Base-by-base conservation (phyloP, 2,888 invertebrate genomes). In the Cheilosia vulpina region DNA sequence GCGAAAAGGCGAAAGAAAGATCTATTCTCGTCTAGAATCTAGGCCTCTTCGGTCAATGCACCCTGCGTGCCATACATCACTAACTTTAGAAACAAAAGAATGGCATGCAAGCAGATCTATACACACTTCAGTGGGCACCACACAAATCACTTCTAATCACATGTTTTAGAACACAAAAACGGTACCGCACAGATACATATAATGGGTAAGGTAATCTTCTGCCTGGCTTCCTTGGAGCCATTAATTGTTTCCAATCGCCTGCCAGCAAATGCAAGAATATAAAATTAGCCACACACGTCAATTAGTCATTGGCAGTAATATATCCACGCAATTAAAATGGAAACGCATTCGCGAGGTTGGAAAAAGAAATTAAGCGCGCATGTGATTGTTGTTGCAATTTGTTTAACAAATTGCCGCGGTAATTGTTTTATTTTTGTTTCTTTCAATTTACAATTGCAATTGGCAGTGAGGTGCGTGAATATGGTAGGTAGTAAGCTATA, bases 271-370 rank as follows among this genome's bases (percentile, higher is more conserved):
- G 52, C 9, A 3, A 19, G 24, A 21, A 47, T 47, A 31, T 34
- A 55, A 41, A 75, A 78, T 57, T 50, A 78, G 50, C 57, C 57
- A 38, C 31, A 52, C 34, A 34, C 77, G n/a, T 41, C 71, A 58
- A 72, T 78, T 78, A 78, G 78, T 72, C 72, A 72, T 34, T 21
- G 63, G 50, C 31, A 31, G 31, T 41, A 41, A 11, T 38, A 38
- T 38, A 50, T 52, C 34, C 63, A 60, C 19, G 17, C 63, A 65
- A 73, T 79, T 73, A 72, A 73, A 53, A 79, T 73, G 79, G 72
- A 79, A 73, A 65, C 43, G 73, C 72, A 79, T 72, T 73, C 73
- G 79, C 31, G 52, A 53, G 41, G 66, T 62, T 19, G 21, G 19
- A 21, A 53, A 58, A 53, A 31, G 15, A 19, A 52, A 34, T 31